Evolutionary conservation across 2,113 vertebrate genomes (phyloP).

Genomic region (Strix aluco): DNA sequence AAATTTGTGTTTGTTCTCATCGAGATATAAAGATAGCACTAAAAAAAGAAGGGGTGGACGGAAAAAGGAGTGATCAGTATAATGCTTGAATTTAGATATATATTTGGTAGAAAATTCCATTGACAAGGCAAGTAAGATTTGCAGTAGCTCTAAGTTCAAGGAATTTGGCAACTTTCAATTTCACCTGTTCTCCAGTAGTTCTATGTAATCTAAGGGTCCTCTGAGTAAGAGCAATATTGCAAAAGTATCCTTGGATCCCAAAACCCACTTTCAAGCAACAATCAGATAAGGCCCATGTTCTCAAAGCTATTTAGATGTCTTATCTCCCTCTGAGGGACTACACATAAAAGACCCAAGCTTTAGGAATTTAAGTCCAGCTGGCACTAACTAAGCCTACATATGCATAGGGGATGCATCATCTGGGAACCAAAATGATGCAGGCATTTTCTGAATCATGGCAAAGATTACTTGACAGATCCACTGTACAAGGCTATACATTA

Average conservation of each 20-base stretch:
- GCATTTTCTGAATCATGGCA: background rate
- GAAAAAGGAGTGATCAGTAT: background rate
- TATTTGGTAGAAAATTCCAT: background rate
- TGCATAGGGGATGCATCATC: background rate
- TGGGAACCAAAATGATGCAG: background rate
- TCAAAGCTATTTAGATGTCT: background rate
- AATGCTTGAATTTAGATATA: background rate
- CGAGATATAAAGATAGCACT: background rate
- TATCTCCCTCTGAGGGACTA: background rate
- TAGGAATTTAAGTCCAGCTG: background rate
- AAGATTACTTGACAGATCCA: background rate
- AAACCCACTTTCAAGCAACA: background rate
- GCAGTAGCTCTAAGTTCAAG: background rate
- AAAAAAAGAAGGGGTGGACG: background rate
- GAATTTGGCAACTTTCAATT: background rate
- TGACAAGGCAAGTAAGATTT: background rate
- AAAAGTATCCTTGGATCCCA: background rate
- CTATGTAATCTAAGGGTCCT: background rate
- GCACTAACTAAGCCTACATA: background rate
- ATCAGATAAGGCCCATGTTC: background rate
- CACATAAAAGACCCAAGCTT: background rate
- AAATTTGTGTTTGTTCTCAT: background rate
- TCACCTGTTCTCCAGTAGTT: background rate
- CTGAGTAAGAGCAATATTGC: background rate
- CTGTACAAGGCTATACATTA: background rate